These are phyloP conservation scores for Microtus richardsoni DNA, from an alignment of 2,113 vertebrate genomes.

Conservation along the genomic window DNA sequence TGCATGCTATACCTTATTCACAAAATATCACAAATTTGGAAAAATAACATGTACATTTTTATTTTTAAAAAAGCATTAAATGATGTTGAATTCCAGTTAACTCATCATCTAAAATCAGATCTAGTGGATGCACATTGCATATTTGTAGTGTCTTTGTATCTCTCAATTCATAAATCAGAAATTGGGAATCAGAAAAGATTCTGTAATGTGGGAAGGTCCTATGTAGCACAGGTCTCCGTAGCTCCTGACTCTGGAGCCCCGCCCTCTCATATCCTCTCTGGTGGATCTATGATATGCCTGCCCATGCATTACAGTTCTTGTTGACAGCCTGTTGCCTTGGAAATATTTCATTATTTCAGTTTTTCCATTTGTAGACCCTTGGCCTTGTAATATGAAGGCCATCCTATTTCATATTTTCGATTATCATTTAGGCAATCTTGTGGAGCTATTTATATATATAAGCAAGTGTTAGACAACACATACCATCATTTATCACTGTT, in stretches of 20 bases:
- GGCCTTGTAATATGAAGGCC: constrained; percentile 91
- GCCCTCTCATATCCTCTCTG: constrained; percentile 88
- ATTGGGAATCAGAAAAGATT: constrained; percentile 83
- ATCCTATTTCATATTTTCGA: constrained; percentile 92
- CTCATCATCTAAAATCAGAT: constrained; percentile 81
- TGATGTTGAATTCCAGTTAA: constrained; percentile 78
- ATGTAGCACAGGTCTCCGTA: constrained; percentile 89
- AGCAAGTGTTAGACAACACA: constrained; percentile 89
- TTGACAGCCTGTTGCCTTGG: constrained; percentile 92
- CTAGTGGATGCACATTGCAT: constrained; percentile 77
- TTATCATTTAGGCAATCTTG: constrained; percentile 93
- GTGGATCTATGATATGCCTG: constrained; percentile 89
- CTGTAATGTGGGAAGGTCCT: constrained; percentile 85
- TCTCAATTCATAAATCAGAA: constrained; percentile 86
- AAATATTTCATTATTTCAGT: constrained; percentile 93
- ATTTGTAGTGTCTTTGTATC: constrained; percentile 75
- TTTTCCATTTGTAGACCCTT: constrained; percentile 93
- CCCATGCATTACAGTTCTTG: constrained; percentile 90
- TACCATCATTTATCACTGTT: constrained; percentile 90
- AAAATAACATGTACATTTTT: constrained; percentile 73
- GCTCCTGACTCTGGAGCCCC: constrained; percentile 86
- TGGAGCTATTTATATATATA: constrained; percentile 91
- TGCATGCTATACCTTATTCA: constrained; percentile 70
- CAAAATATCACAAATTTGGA: constrained; percentile 75
- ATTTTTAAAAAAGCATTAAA: constrained; percentile 78